Evolutionary conservation across 2,888 invertebrate genomes (phyloP).

Genomic region (Melanchra persicariae): DNA sequence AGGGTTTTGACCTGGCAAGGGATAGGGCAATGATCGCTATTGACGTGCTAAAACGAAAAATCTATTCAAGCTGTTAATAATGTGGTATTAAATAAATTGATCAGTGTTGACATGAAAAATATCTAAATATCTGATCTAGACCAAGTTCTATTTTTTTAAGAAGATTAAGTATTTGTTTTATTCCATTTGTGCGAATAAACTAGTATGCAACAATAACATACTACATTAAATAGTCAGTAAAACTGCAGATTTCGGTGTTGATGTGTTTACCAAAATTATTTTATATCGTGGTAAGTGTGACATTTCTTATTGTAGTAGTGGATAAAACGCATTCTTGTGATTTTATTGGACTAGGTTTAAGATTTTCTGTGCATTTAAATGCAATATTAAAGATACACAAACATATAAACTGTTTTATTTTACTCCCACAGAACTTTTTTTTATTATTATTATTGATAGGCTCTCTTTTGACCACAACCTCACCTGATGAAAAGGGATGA

Average conservation of each 20-base stretch:
- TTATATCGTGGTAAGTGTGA: constrained; percentile 37
- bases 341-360: constrained; percentile 55
- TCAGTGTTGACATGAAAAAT: constrained; percentile 1
- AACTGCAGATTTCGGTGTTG: constrained; percentile 7
- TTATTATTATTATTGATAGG: too few relatives aligned
- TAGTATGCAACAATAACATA: background rate
- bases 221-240: background rate
- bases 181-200: constrained; percentile 2
- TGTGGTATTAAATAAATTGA: constrained; percentile 13
- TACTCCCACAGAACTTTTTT: background rate
- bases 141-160: constrained; percentile 45
- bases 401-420: constrained; percentile 28
- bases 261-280: constrained; percentile 42
- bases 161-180: constrained; percentile 19
- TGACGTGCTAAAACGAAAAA: background rate
- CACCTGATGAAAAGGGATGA: too few relatives aligned
- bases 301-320: constrained; percentile 41
- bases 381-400: constrained; percentile 57
- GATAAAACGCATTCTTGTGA: constrained; percentile 55
- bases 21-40: background rate
- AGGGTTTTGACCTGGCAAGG: background rate
- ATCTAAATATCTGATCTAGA: background rate
- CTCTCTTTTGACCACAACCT: too few relatives aligned
- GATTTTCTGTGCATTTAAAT: constrained; percentile 60
- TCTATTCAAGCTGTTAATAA: background rate